Base-by-base conservation (phyloP, 2,888 invertebrate genomes). In the Endotricha flammealis region DNA sequence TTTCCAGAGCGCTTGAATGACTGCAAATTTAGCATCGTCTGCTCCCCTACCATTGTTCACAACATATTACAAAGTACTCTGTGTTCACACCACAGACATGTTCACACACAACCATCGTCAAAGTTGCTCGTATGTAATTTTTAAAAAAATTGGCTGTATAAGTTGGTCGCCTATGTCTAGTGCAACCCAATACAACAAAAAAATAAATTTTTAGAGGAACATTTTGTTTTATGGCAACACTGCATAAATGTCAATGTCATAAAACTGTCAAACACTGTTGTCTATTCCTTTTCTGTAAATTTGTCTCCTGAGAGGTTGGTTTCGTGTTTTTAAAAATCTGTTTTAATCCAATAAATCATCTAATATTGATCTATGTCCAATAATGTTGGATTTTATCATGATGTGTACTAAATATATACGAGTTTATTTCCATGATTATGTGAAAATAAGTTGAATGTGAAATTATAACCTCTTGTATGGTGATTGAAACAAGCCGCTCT, bases 231-330 rank as follows among this genome's bases (percentile, higher is more conserved):
- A n/a, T n/a, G n/a, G n/a, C n/a, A n/a, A n/a, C n/a, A n/a, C n/a
- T n/a, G n/a, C n/a, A n/a, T n/a, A n/a, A 22, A 34, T 51, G 64
- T 64, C 59, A 65, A 43, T 57, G 65, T 66, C 69, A 69, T 47
- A 50, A 48, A 50, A 50, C 48, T 50, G 76, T 79, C 74, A 75
- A 65, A 68, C 46, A 42, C 41, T 30, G 9, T 79, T 77, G 79
- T 79, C 78, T 76, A 76, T 81, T 76, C 61, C 83, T 78, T 86
- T 86, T 83, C 79, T 75, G 77, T 73, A 57, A 72, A 69, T 70
- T 68, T 71, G 72, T 74, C 66, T 64, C 70, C 70, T 69, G 82
- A 74, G 80, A 86, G 86, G 86, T 86, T 85, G 81, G 86, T 85
- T 78, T 78, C 69, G 68, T 71, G 69, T 67, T 66, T 65, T 38